Conservation (phyloP, 2,797 vertebrate species). For the Holocentrus rufus region DNA sequence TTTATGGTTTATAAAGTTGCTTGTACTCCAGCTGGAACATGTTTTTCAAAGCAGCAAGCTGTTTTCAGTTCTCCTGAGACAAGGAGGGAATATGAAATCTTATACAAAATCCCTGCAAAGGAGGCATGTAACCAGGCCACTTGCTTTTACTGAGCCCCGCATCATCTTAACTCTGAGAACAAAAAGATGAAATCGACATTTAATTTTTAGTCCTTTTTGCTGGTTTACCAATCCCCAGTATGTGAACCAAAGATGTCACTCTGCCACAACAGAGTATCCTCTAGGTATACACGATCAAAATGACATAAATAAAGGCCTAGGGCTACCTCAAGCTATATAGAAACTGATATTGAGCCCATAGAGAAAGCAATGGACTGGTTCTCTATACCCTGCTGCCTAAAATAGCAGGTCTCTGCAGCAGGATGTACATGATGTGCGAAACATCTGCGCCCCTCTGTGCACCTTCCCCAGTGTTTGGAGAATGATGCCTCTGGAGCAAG, state of each 20-base stretch:
- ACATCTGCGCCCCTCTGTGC: slow-evolving; percentile 76
- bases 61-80: no score
- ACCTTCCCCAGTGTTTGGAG: slow-evolving; percentile 62
- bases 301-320: slow-evolving; percentile 30
- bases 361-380: slow-evolving; percentile 58
- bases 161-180: neutral
- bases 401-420: slow-evolving; percentile 70
- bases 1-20: neutral
- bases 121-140: neutral
- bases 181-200: neutral
- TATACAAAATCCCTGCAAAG: neutral
- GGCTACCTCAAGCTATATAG: slow-evolving; percentile 43
- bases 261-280: slow-evolving; percentile 40
- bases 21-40: neutral
- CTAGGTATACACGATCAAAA: slow-evolving; percentile 51
- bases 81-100: neutral
- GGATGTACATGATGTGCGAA: slow-evolving; percentile 64
- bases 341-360: slow-evolving; percentile 54
- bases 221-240: slow-evolving; percentile 7
- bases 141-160: neutral
- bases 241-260: slow-evolving; percentile 21
- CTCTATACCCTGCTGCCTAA: slow-evolving; percentile 62
- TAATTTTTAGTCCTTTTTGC: slow-evolving; percentile 1
- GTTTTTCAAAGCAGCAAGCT: neutral
- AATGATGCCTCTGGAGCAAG: slow-evolving; percentile 67